Evolutionary conservation across 2,113 vertebrate genomes (phyloP).

Genomic region (Sinocyclocheilus maitianheensis): DNA sequence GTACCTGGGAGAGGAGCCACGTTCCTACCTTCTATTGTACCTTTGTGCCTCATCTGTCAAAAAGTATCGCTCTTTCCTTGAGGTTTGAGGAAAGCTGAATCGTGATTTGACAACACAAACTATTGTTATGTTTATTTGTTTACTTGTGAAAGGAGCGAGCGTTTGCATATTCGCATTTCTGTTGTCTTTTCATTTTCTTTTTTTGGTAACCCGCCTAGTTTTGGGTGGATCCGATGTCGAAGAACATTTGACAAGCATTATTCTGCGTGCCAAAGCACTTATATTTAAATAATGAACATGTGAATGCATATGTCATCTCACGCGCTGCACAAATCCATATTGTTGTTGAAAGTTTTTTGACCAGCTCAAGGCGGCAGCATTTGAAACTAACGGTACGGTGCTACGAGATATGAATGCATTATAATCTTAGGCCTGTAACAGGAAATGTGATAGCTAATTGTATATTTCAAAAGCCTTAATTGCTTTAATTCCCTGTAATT

Average conservation of each 20-base stretch:
- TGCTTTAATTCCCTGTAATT: slow-evolving; percentile 85
- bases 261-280: not conserved
- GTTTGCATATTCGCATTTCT: slow-evolving; percentile 22
- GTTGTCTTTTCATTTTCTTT: slow-evolving; percentile 10
- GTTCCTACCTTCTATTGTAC: slow-evolving; percentile 23
- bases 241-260: slow-evolving; percentile 25
- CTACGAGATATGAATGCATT: slow-evolving; percentile 66
- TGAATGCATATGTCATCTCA: not conserved
- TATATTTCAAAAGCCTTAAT: slow-evolving; percentile 83
- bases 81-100: slow-evolving; percentile 42
- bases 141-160: slow-evolving; percentile 8
- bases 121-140: slow-evolving; percentile 39
- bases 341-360: slow-evolving; percentile 27
- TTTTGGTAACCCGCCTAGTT: slow-evolving; percentile 13
- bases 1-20: slow-evolving; percentile 42
- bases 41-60: slow-evolving; percentile 52
- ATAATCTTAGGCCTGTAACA: slow-evolving; percentile 73
- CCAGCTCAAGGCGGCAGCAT: slow-evolving; percentile 10
- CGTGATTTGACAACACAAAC: slow-evolving; percentile 38
- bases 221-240: not conserved
- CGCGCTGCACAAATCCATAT: not conserved
- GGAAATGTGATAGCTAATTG: slow-evolving; percentile 80
- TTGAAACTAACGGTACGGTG: slow-evolving; percentile 36
- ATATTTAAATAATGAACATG: not conserved
- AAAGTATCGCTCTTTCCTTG: slow-evolving; percentile 29